Evolutionary conservation across 1,140 invertebrate genomes (phyloP), one percentile per base, ranked within the genome.

Genomic region (Maconellicoccus hirsutus): DNA sequence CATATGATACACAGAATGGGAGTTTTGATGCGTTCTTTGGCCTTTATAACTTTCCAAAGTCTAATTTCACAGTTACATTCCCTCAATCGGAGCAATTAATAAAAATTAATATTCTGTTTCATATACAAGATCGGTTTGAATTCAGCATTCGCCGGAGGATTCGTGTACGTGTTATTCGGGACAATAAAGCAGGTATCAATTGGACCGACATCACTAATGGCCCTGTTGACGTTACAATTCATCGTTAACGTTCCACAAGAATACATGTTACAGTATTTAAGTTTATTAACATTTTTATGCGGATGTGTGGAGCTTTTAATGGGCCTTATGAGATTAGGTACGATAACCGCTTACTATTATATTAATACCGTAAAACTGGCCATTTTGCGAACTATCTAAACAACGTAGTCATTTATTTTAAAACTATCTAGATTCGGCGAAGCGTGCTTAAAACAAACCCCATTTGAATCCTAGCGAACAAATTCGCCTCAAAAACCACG

Each of bases 151-250:
- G 81, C 89, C 77, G 87, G 87, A 14, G 84, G 89, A 73, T 92
- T 96, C 75, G 80, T 96, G 19, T 98, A 98, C 78, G 82, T 89
- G 42, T 78, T 95, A 71, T 87, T 98, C 75, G 95, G 94, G 4
- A 93, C 91, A 0, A 88, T 93, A 63, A 93, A 89, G 78, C 90
- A 96, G 81, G 89, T 96, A 1, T 94, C 92, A 0, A 92, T 96
- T 73, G 93, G 92, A 26, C 91, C 92, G 0, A 93, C 91, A 0
- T 92, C 90, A 42, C 82, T 95, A 21, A 91, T 94, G 89, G 84
- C 91, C 59, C 80, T 95, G 26, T 79, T 93, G 38, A 89, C 89
- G 6, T 81, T 88, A 61, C 86, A 91, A 75, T 90, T 87, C 73
- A 90, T 87, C 14, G 82, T 83, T 71, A 83, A 84, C 23, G 84